Conservation (phyloP, 2,888 invertebrate species). For the Pristionchus exspectatus region DNA sequence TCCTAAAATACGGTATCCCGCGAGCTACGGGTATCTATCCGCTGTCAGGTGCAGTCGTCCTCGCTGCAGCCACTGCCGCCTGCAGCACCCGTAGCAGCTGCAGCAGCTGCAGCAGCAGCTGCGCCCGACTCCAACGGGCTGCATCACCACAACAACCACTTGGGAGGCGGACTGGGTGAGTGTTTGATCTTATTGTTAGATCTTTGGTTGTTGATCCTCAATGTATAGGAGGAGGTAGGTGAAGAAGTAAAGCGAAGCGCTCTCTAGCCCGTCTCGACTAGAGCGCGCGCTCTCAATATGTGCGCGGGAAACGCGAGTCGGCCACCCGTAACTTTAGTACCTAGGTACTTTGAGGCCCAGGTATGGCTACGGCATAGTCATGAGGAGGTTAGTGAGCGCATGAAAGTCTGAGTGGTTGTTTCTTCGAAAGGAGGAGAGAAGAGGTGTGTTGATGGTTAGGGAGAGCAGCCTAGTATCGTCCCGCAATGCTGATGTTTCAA, state of each 20-base stretch:
- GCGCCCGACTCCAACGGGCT: neutral
- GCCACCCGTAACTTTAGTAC: no score
- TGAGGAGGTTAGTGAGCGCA: no score
- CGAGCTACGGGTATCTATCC: neutral
- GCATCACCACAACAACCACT: neutral
- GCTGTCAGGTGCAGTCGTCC: slow-evolving; percentile 27
- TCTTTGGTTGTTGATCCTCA: neutral
- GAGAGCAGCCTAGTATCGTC: neutral
- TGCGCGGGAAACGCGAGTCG: no score
- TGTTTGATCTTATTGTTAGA: neutral
- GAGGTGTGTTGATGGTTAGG: neutral
- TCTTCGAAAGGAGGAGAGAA: neutral
- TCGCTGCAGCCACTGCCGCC: neutral
- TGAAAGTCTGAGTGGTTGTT: no score
- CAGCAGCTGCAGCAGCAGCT: slow-evolving; percentile 5
- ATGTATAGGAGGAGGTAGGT: neutral
- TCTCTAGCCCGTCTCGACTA: no score
- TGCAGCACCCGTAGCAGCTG: neutral
- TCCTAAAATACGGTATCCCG: neutral
- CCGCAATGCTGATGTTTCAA: no score
- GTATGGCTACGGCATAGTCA: neutral
- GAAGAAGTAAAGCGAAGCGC: no score
- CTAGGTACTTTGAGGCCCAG: no score
- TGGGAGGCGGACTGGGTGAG: slow-evolving; percentile 23
- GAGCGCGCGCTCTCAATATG: no score